phyloP scores from a whole-genome alignment of 2,113 vertebrate species.

The Tachysurus vachellii region DNA sequence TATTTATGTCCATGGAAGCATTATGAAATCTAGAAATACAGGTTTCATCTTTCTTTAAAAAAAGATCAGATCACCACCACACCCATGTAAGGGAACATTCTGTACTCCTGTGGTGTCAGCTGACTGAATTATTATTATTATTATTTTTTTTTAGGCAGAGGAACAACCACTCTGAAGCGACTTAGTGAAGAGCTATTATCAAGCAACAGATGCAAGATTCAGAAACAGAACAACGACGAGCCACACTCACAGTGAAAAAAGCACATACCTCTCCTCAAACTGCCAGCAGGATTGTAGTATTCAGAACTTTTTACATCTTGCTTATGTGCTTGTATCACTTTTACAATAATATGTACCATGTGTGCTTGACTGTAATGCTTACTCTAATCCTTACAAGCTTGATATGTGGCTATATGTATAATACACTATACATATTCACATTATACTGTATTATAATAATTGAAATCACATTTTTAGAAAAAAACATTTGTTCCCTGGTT shows the following conservation, averaged over 20 bases:
- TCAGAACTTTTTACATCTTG: not conserved
- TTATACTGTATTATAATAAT: not conserved
- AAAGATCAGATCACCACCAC: not conserved
- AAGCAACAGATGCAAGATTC: constrained; percentile 65
- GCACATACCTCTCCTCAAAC: not conserved
- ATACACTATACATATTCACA: not conserved
- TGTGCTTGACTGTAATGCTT: constrained; percentile 5
- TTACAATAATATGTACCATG: not conserved
- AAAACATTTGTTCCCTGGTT: not conserved
- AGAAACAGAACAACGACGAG: constrained; percentile 64
- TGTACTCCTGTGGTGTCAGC: not conserved
- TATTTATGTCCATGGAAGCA: not conserved
- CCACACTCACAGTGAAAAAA: not conserved
- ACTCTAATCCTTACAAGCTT: too few species aligned
- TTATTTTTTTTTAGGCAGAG: constrained; percentile 29
- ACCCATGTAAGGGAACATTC: not conserved
- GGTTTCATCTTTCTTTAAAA: not conserved
- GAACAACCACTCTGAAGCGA: constrained; percentile 61
- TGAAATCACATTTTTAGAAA: constrained; percentile 13
- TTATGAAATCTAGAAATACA: not conserved
- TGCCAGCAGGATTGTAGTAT: not conserved
- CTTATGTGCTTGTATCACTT: not conserved
- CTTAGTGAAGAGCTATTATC: constrained; percentile 62
- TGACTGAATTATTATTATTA: not conserved
- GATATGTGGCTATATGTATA: not conserved